Percentiles rank a stretch among this genome's conserved stretches.
phyloP scores from a whole-genome alignment of 1,140 invertebrate genomes.

The Phortica variegata region DNA sequence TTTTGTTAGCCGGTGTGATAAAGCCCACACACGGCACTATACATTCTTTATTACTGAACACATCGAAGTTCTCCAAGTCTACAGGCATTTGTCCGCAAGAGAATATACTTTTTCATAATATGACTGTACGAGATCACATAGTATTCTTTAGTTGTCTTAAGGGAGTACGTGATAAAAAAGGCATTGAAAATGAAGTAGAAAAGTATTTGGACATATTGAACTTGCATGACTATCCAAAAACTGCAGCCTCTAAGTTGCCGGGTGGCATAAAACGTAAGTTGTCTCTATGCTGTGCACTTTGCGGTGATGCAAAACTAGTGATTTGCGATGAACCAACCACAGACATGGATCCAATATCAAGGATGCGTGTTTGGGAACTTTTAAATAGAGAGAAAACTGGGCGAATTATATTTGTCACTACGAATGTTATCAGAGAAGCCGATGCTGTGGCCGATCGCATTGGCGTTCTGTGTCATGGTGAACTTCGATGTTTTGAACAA shows the following conservation, averaged over 20 bases:
- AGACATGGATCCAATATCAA: conserved; percentile 92
- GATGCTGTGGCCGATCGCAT: conserved; percentile 92
- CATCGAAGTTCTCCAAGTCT: too few species aligned
- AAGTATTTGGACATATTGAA: conserved; percentile 71
- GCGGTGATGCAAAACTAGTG: conserved; percentile 69
- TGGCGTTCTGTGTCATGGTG: conserved; percentile 83
- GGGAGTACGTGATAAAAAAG: conserved; percentile 63
- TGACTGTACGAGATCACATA: conserved; percentile 89
- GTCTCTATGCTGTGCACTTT: conserved; percentile 72
- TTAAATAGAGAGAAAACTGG: conserved; percentile 63
- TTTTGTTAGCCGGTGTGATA: too few species aligned
- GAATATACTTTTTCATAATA: conserved; percentile 87
- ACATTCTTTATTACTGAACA: too few species aligned
- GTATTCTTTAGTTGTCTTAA: conserved; percentile 79
- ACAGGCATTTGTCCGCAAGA: conserved; percentile 98
- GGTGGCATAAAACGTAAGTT: conserved; percentile 85
- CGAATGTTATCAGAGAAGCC: conserved; percentile 98
- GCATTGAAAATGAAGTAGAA: conserved; percentile 63
- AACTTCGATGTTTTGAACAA: too few species aligned
- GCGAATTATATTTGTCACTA: conserved; percentile 86
- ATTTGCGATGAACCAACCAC: conserved; percentile 93
- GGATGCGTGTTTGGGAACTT: conserved; percentile 87
- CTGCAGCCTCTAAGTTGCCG: conserved; percentile 65
- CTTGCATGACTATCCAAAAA: conserved; percentile 61
- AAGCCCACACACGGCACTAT: too few species aligned